Conservation (phyloP, 2,797 vertebrate species). For the Tragopan temminckii region DNA sequence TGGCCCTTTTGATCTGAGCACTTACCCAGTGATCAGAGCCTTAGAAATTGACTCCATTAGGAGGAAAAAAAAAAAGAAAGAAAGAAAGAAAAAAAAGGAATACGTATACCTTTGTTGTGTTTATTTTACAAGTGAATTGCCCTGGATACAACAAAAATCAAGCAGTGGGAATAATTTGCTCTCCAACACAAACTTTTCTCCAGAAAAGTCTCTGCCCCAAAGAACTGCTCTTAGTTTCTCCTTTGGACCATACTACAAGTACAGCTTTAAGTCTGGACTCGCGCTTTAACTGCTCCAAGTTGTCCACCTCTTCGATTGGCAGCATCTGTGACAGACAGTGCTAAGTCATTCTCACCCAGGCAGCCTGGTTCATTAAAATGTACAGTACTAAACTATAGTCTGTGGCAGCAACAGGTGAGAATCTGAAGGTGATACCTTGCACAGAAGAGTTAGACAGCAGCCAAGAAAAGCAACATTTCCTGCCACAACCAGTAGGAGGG, state of each 20-base stretch:
- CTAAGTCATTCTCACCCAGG: neutral
- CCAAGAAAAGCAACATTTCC: neutral
- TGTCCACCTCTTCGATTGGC: neutral
- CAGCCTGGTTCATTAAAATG: neutral
- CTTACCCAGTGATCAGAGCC: neutral
- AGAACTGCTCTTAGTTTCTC: neutral
- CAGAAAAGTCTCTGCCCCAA: neutral
- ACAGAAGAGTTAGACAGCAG: neutral
- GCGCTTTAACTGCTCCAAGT: neutral
- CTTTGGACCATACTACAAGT: too few species aligned
- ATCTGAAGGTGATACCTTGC: neutral
- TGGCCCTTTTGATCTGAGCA: neutral
- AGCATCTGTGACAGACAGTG: neutral
- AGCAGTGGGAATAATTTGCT: neutral
- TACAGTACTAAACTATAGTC: neutral
- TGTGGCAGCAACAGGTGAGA: neutral
- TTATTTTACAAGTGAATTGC: neutral
- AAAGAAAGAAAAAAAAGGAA: too few species aligned
- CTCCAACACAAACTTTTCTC: neutral
- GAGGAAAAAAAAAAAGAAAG: too few species aligned
- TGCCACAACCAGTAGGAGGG: too few species aligned
- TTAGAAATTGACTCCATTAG: neutral
- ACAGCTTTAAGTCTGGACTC: neutral
- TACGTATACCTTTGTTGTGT: neutral
- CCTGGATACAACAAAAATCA: neutral